These are phyloP conservation scores for Clusia tigrina DNA, from an alignment of 2,888 invertebrate species.

Conservation along the genomic window DNA sequence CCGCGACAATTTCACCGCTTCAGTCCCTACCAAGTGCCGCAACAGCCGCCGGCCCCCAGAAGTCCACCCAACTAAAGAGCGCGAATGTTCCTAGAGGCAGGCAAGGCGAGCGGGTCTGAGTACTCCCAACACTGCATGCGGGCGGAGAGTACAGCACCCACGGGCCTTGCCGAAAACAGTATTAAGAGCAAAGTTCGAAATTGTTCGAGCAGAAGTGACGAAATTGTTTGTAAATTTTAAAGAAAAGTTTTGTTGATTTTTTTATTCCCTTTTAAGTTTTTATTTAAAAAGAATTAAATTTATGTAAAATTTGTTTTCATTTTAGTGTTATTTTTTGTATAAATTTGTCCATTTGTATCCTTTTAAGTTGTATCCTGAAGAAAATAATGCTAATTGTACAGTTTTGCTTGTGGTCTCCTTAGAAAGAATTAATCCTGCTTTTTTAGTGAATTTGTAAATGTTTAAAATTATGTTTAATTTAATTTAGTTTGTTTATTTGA, in stretches of 20 bases:
- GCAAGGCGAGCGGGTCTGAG: neutral
- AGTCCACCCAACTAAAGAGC: constrained; percentile 58
- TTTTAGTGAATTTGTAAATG: constrained; percentile 42
- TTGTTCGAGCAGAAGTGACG: neutral
- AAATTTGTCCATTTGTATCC: neutral
- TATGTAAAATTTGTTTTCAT: neutral
- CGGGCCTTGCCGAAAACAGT: constrained; percentile 42
- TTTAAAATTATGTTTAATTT: constrained; percentile 18
- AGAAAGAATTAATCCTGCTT: neutral
- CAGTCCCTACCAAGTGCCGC: constrained; percentile 60
- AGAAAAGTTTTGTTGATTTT: neutral
- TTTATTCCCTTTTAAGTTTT: neutral
- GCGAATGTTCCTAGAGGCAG: no score
- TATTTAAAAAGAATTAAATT: neutral
- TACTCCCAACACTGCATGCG: neutral
- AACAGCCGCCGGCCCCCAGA: constrained; percentile 49
- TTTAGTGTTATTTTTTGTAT: neutral
- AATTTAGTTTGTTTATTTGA: constrained; percentile 44
- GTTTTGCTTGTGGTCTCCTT: neutral
- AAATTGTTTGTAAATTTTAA: neutral
- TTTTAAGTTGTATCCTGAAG: no score
- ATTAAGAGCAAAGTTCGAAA: constrained; percentile 35
- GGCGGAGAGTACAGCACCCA: neutral
- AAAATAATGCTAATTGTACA: no score
- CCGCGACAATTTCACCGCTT: constrained; percentile 61